Evolutionary conservation across 30 jellyfish, hydroid and myxozoan species (phyloP), one percentile per base, ranked within the genome.

Genomic region (Morbakka virulenta): DNA sequence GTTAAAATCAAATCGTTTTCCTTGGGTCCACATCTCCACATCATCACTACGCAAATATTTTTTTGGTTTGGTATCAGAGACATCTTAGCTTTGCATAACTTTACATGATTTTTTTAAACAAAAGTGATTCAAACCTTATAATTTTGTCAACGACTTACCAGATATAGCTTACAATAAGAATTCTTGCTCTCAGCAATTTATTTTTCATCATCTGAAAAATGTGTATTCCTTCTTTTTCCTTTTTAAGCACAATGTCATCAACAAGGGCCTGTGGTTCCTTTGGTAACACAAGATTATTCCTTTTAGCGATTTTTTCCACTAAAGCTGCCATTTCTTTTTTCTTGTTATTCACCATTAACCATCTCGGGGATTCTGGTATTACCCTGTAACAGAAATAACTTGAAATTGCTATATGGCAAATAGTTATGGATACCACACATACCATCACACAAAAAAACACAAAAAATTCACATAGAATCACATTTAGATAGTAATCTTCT

Each of bases 291-390:
- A 1, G 76, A 31, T 68, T 64, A 76, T 69, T 88, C 48, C 47
- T 32, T 41, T 64, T 67, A 2, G 97, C 87, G 33, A 88, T 67
- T 31, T 52, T 81, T 13, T 72, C 85, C 20, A 87, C 84, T 1
- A 67, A 48, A 20, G 31, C 61, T 3, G 64, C 47, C 4, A 95
- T 95, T 33, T 88, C 89, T 32, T 82, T 84, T 41, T 47, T 70
- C 22, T 57, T 65, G 81, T 79, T 79, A 22, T 82, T 87, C 6
- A 87, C 52, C 12, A 88, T 68, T 53, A 81, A 86, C 97, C 97
- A 88, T n/a, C 95, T 95, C 29, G 82, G 76, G n/a, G 97, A 88
- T 64, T 88, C 97, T 1, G 97, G 97, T 31, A 88, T 27, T 3
- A 71, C 76, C 88, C 97, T 88, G 66, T 0, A 1, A 50, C 50